Conservation (phyloP, 2,888 invertebrate genomes). For the Drosophila glabriapex region DNA sequence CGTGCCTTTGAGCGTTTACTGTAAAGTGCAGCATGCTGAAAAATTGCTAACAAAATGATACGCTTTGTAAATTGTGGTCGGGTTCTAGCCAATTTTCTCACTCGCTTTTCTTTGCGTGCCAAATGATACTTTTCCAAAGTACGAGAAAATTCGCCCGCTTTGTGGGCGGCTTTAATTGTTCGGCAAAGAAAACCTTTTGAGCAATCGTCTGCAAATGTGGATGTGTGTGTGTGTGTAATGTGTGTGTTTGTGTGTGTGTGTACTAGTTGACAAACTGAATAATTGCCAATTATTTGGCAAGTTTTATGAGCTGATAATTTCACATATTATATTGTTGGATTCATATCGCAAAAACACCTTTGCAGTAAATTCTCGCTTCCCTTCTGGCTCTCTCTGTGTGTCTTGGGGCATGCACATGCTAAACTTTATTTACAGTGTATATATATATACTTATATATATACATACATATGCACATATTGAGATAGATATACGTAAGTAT, state of each 20-base stretch:
- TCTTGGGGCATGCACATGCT: constrained; percentile 74
- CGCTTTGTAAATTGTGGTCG: constrained; percentile 73
- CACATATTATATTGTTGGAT: constrained; percentile 69
- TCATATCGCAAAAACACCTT: constrained; percentile 58
- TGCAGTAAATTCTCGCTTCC: constrained; percentile 33
- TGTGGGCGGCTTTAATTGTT: constrained; percentile 67
- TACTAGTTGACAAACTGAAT: constrained; percentile 77
- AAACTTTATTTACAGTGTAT: constrained; percentile 54
- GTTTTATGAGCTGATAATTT: constrained; percentile 80
- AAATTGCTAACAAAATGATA: constrained; percentile 81
- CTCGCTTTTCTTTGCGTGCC: constrained; percentile 79
- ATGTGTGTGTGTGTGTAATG: constrained; percentile 8
- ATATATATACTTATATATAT: constrained; percentile 38
- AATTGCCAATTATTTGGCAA: constrained; percentile 78
- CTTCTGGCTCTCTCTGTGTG: constrained; percentile 4
- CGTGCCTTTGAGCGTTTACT: constrained; percentile 72
- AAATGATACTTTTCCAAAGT: constrained; percentile 71
- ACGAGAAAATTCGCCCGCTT: constrained; percentile 35
- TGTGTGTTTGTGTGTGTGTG: constrained; percentile 29
- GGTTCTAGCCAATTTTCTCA: constrained; percentile 72
- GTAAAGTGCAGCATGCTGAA: constrained; percentile 78
- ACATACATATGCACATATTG: constrained; percentile 15
- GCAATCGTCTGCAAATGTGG: constrained; percentile 22
- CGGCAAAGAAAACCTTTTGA: constrained; percentile 60
- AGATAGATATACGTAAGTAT: constrained; percentile 30